Conservation (phyloP, 2,113 vertebrate species). For the Catharus fuscescens region DNA sequence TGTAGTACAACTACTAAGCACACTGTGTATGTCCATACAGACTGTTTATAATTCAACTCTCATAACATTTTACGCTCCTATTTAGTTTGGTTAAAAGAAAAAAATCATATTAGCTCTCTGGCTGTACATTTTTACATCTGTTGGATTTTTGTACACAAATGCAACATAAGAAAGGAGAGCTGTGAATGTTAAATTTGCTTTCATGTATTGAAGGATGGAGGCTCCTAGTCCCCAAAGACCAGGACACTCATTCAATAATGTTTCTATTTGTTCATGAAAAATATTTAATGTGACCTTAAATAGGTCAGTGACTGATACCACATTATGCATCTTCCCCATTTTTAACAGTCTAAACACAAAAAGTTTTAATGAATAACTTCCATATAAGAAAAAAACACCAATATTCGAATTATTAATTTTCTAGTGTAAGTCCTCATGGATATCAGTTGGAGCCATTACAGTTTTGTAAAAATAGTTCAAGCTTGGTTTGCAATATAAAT, state of each 20-base stretch:
- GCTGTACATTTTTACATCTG: neutral
- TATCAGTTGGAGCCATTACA: constrained; percentile 5
- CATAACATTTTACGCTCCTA: neutral
- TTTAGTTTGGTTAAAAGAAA: neutral
- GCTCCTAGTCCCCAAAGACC: neutral
- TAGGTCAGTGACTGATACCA: neutral
- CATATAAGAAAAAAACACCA: neutral
- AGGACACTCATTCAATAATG: neutral
- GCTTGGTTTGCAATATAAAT: constrained; percentile 24
- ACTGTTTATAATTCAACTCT: neutral
- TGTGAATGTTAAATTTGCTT: neutral
- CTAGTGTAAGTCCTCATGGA: neutral
- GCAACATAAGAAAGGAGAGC: fast-evolving
- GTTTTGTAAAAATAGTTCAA: constrained; percentile 27
- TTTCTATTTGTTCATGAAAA: neutral
- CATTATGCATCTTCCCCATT: neutral
- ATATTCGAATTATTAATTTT: neutral
- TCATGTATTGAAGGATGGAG: neutral
- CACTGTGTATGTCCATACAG: neutral
- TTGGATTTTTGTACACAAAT: neutral
- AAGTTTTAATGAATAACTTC: constrained; percentile 26
- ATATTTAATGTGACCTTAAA: neutral
- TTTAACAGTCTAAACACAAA: neutral
- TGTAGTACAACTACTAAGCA: neutral
- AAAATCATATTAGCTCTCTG: neutral